Conservation (phyloP, 2,797 vertebrate species). For the Ctenopoma multispine region DNA sequence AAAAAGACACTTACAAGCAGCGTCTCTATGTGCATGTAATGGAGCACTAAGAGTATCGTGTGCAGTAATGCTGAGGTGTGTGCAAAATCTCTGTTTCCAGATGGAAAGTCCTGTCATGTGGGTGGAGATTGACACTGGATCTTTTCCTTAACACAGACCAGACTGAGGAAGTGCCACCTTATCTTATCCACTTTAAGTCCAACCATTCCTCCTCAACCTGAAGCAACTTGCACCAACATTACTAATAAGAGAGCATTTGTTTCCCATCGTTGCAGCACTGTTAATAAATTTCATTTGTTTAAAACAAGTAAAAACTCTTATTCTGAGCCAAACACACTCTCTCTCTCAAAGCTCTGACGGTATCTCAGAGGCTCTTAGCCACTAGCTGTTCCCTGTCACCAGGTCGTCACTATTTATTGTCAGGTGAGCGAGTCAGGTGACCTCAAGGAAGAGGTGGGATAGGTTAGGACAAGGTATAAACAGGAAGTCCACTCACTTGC, state of each 20-base stretch:
- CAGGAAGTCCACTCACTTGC: too few relatives aligned
- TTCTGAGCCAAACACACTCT: neutral
- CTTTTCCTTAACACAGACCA: constrained; percentile 56
- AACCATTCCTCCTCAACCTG: constrained; percentile 19
- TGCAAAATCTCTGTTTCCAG: constrained; percentile 12
- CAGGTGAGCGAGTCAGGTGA: too few relatives aligned
- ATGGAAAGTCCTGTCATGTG: neutral
- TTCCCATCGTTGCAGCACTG: neutral
- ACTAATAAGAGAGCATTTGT: constrained; percentile 4
- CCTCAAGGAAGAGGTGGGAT: too few relatives aligned
- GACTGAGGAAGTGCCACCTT: constrained; percentile 50
- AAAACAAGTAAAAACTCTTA: constrained; percentile 3
- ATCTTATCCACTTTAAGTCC: constrained; percentile 59
- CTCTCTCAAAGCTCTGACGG: neutral
- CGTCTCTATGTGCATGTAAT: neutral
- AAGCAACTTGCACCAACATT: constrained; percentile 40
- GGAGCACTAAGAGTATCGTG: neutral
- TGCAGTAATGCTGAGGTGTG: neutral
- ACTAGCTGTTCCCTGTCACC: constrained; percentile 10
- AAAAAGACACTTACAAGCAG: constrained; percentile 19
- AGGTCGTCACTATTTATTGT: neutral
- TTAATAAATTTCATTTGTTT: constrained; percentile 1
- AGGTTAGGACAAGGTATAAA: too few relatives aligned
- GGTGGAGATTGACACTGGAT: constrained; percentile 27
- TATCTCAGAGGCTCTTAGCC: constrained; percentile 1